These are phyloP conservation scores for Pseudoatta argentina DNA, from an alignment of 1,140 invertebrate genomes.

Conservation along the genomic window DNA sequence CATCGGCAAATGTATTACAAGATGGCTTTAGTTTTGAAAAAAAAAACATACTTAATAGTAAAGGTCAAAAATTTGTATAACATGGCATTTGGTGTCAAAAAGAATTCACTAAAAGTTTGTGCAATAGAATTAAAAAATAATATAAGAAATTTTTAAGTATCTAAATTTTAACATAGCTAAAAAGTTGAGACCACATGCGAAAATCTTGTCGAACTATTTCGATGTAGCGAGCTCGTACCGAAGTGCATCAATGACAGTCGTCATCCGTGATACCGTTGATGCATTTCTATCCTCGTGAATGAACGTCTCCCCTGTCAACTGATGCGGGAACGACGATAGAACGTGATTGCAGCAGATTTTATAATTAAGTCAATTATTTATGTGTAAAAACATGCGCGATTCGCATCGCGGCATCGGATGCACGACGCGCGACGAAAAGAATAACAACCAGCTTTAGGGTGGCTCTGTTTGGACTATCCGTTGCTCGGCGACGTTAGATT, in stretches of 20 bases:
- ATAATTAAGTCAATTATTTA: slow-evolving; percentile 7
- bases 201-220: slow-evolving; percentile 6
- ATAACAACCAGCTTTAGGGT: slow-evolving; percentile 47
- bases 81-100: neutral
- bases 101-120: neutral
- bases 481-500: slow-evolving; percentile 83
- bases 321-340: neutral
- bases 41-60: neutral
- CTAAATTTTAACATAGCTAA: neutral
- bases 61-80: neutral
- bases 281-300: neutral
- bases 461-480: slow-evolving; percentile 80
- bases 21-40: neutral
- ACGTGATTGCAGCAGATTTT: neutral
- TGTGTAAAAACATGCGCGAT: neutral
- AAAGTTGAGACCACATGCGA: neutral
- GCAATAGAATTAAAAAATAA: neutral
- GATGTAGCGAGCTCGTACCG: slow-evolving; percentile 9
- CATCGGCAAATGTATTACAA: neutral
- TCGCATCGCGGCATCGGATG: slow-evolving; percentile 15
- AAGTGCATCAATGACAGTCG: neutral
- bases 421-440: slow-evolving; percentile 44
- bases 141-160: neutral
- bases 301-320: neutral
- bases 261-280: neutral